These are phyloP conservation scores for Microcebus lehilahytsara DNA, from an alignment of 2,113 vertebrate species.

Conservation along the genomic window DNA sequence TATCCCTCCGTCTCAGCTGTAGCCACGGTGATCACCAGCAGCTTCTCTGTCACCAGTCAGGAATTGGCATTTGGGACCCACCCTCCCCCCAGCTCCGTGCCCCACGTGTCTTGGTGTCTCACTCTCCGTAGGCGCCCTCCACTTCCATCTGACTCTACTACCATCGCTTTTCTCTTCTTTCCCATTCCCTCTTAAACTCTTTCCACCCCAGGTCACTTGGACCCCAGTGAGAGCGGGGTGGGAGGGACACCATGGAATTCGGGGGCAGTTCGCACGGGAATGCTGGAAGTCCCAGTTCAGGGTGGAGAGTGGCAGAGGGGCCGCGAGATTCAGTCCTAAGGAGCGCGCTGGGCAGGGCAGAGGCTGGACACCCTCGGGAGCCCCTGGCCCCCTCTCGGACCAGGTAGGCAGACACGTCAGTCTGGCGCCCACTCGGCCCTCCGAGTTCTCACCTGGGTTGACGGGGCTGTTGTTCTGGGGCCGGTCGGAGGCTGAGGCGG, in stretches of 20 bases:
- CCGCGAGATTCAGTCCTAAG: background rate
- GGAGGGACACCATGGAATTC: background rate
- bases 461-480: constrained; percentile 26
- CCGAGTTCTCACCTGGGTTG: constrained; percentile 64
- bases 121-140: background rate
- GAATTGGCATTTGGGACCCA: background rate
- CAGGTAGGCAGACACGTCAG: background rate
- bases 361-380: background rate
- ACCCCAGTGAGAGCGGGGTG: background rate
- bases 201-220: background rate
- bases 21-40: constrained; percentile 91
- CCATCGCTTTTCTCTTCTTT: background rate
- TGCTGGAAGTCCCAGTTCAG: background rate
- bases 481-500: constrained; percentile 42
- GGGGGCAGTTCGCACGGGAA: background rate
- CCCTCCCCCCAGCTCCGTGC: background rate
- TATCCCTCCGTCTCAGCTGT: constrained; percentile 91
- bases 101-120: background rate
- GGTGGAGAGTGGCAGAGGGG: background rate
- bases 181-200: background rate
- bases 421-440: background rate
- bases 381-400: background rate
- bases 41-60: constrained; percentile 81
- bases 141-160: background rate
- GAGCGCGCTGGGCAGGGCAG: background rate